Conservation (phyloP, 1,140 invertebrate species). For the Ectropis grisescens region DNA sequence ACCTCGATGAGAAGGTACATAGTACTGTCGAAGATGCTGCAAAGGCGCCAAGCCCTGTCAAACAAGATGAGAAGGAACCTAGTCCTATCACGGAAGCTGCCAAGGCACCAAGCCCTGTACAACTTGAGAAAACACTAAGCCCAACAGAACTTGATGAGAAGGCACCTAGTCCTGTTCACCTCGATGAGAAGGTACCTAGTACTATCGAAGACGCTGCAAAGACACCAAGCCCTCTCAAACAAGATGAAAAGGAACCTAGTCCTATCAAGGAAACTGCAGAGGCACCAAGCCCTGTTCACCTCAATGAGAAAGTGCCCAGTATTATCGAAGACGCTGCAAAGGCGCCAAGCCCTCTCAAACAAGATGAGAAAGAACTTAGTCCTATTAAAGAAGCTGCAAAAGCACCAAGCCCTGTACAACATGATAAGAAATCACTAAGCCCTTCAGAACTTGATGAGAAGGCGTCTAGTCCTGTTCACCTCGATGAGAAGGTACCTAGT, state of each 20-base stretch:
- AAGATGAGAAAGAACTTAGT: neutral
- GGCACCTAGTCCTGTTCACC: neutral
- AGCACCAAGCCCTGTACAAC: neutral
- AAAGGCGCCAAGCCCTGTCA: neutral
- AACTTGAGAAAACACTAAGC: neutral
- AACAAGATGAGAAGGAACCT: constrained; percentile 4
- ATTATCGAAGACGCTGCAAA: no score
- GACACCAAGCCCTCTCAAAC: constrained; percentile 3
- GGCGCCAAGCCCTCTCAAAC: neutral
- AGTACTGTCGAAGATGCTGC: neutral
- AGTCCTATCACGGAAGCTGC: neutral
- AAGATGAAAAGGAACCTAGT: neutral
- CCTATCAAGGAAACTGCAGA: no score
- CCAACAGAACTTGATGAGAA: neutral
- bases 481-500: no score
- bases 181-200: neutral
- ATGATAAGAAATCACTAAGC: neutral
- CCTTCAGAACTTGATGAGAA: neutral
- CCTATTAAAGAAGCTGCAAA: neutral
- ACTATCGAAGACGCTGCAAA: neutral
- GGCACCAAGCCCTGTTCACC: neutral
- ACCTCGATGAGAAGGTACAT: neutral
- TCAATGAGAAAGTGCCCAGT: no score
- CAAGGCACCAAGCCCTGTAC: neutral
- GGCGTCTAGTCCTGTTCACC: neutral